Percentiles rank a stretch among this genome's conserved stretches.
phyloP scores from a whole-genome alignment of 2,888 invertebrate genomes.

The Abscondita cerata region DNA sequence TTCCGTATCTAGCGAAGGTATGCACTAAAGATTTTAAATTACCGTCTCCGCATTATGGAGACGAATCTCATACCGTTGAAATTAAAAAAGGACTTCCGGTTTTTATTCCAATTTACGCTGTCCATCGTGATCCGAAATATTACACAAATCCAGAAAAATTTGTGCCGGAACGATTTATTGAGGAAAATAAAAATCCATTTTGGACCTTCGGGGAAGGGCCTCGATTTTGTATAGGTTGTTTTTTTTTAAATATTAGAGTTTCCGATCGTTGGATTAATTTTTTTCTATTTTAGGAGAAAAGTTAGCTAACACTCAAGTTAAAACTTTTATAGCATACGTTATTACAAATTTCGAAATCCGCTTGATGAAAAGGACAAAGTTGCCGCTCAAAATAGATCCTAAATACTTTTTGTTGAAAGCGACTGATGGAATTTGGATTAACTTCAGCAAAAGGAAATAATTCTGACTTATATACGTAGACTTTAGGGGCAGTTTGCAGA shows the following conservation, averaged over 20 bases:
- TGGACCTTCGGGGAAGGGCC: conserved; percentile 49
- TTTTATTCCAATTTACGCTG: conserved; percentile 47
- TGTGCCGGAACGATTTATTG: conserved; percentile 55
- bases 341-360: conserved; percentile 50
- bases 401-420: conserved; percentile 38
- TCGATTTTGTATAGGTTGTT: conserved; percentile 25
- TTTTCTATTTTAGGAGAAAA: conserved; percentile 40
- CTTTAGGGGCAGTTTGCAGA: no score
- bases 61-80: conserved; percentile 35
- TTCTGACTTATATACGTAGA: no score
- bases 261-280: not conserved
- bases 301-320: conserved; percentile 50
- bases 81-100: conserved; percentile 50
- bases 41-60: conserved; percentile 27
- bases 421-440: conserved; percentile 43
- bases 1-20: conserved; percentile 32
- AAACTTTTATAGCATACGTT: conserved; percentile 52
- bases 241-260: not conserved
- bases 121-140: conserved; percentile 54
- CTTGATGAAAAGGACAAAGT: conserved; percentile 45
- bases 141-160: conserved; percentile 56
- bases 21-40: conserved; percentile 45
- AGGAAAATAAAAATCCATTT: conserved; percentile 46
- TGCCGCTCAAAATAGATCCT: conserved; percentile 43
- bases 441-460: conserved; percentile 22